Evolutionary conservation across 2,113 vertebrate genomes (phyloP).

Genomic region (Apeltes quadracus): DNA sequence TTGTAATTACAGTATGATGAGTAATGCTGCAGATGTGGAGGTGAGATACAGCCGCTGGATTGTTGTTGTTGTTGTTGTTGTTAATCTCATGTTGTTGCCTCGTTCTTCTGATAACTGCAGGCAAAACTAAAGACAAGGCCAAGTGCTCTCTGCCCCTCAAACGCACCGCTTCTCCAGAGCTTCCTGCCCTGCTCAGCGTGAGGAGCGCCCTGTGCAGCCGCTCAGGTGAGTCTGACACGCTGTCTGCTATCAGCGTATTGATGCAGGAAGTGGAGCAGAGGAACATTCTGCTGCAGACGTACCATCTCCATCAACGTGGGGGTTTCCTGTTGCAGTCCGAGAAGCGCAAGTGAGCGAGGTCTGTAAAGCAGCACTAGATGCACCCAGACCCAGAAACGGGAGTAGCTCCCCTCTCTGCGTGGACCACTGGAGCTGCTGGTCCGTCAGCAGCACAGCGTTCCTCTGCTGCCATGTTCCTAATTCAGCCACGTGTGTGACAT

Average conservation of each 20-base stretch:
- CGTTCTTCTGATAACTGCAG: conserved; percentile 31
- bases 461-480: no score
- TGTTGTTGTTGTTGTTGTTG: neutral
- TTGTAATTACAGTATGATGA: neutral
- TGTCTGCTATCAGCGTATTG: no score
- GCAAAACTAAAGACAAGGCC: conserved; percentile 54
- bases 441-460: no score
- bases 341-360: no score
- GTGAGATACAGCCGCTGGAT: neutral
- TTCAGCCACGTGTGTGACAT: no score
- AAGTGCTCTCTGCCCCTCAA: conserved; percentile 29
- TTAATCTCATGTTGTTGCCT: neutral
- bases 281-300: no score
- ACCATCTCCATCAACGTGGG: no score
- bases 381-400: no score
- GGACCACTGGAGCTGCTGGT: no score
- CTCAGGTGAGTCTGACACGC: conserved; percentile 77
- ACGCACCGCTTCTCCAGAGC: conserved; percentile 21
- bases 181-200: conserved; percentile 64
- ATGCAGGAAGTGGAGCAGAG: neutral
- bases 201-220: conserved; percentile 44
- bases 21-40: neutral
- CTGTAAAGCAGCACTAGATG: no score
- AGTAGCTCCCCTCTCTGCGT: no score
- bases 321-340: no score